Base-by-base conservation (phyloP, 1,140 invertebrate species). In the Macrobrachium nipponense region DNA sequence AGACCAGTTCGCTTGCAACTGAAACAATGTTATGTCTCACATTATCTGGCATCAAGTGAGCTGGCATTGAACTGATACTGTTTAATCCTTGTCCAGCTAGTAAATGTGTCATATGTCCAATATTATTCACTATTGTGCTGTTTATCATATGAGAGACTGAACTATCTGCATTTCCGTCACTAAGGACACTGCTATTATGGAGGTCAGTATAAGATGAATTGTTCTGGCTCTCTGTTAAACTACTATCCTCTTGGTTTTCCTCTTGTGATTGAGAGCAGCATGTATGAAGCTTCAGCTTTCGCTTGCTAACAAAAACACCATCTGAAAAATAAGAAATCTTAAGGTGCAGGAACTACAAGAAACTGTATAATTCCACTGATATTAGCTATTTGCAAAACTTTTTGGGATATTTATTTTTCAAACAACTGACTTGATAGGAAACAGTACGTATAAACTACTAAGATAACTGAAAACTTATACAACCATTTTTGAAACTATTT, bases 31-130 rank as follows among this genome's bases (percentile, higher is more conserved):
- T 20, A 80, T 64, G 36, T 11, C 62, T 44, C 43, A 20, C 44
- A 43, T 27, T 66, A 20, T 80, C 77, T 44, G 77, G 64, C 64
- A 80, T 44, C 59, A 80, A 10, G 43, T 44, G 43, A 66, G 77
- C 62, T 36, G 64, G 20, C 12, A n/a, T 20, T 17, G 77, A 6
- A 20, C 43, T 64, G 77, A 64, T 62, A 80, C 62, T 66, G 36
- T 64, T 20, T 20, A 58, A 18, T 18, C 23, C 18, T 27, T 44
- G 73, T 36, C 43, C 70, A 58, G 59, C 36, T 51, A 17, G 44
- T 58, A 44, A 76, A 15, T 44, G 70, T 10, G 17, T 73, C 70
- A 44, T 44, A 18, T 76, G 20, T 76, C 23, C 44, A 17, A 58
- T 20, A n/a, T 58, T n/a, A 58, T 58, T 76, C 73, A 58, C 51